phyloP scores from a whole-genome alignment of 2,888 invertebrate genomes.

The Entomobrya multifasciata region DNA sequence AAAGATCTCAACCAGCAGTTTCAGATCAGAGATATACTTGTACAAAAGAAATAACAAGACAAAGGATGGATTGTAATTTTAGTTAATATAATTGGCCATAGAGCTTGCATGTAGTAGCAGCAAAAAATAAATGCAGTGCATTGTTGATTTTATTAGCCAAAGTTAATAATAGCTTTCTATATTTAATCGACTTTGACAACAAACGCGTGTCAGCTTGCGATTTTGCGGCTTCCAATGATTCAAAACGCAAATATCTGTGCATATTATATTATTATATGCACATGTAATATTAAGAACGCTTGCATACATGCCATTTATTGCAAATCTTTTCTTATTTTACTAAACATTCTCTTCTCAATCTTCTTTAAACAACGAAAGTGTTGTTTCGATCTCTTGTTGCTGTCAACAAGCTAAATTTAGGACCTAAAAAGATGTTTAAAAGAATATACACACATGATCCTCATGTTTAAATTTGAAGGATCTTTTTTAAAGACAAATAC shows the following conservation, averaged over 20 bases:
- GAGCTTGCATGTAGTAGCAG: background rate
- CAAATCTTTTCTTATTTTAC: background rate
- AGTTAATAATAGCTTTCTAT: conserved; percentile 65
- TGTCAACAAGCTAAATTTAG: conserved; percentile 38
- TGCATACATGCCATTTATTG: background rate
- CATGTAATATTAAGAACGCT: no score
- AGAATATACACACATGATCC: conserved; percentile 27
- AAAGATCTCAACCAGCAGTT: conserved; percentile 14
- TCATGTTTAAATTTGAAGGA: no score
- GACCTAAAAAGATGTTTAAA: background rate
- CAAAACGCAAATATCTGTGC: background rate
- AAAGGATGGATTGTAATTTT: no score
- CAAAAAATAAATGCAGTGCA: conserved; percentile 21
- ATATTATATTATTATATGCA: background rate
- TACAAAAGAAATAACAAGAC: no score
- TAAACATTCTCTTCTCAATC: background rate
- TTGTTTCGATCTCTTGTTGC: conserved; percentile 15
- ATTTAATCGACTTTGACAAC: conserved; percentile 52
- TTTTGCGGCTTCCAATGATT: conserved; percentile 12
- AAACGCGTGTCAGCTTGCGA: conserved; percentile 46
- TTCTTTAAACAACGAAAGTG: background rate
- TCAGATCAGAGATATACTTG: conserved; percentile 22
- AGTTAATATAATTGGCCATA: conserved; percentile 39
- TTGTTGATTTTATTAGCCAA: no score
- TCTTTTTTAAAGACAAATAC: no score